phyloP scores from a whole-genome alignment of 1,140 invertebrate species.

The Orussus abietinus region DNA sequence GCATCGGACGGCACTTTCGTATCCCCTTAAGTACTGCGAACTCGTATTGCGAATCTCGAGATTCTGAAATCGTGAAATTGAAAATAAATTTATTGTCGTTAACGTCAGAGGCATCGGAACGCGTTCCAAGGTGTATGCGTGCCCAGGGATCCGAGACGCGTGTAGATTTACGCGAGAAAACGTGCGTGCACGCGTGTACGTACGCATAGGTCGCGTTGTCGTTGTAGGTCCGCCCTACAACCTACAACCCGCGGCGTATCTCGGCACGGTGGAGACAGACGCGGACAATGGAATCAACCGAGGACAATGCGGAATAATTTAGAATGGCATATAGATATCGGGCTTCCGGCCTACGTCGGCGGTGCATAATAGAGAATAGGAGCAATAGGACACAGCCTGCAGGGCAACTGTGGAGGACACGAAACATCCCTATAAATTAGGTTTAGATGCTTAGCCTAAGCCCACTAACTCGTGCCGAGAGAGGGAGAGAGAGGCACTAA shows the following conservation, averaged over 20 bases:
- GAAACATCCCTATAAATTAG: conserved; percentile 53
- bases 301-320: conserved; percentile 51
- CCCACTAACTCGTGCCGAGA: conserved; percentile 17
- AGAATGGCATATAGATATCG: conserved; percentile 51
- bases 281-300: conserved; percentile 48
- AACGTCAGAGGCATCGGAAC: too few relatives aligned
- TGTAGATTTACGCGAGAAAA: too few relatives aligned
- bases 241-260: conserved; percentile 42
- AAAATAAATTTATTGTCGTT: too few relatives aligned
- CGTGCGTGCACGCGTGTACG: conserved; percentile 19
- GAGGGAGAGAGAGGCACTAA: conserved; percentile 20
- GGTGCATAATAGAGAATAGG: conserved; percentile 49
- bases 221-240: conserved; percentile 44
- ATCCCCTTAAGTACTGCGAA: too few relatives aligned
- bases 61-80: too few relatives aligned
- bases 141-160: too few relatives aligned
- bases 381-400: conserved; percentile 50
- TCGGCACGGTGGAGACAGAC: conserved; percentile 49
- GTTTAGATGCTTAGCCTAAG: conserved; percentile 21
- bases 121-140: too few relatives aligned
- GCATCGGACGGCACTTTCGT: too few relatives aligned
- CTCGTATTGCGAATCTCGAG: too few relatives aligned
- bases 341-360: conserved; percentile 42
- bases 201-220: conserved; percentile 28
- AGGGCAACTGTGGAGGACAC: conserved; percentile 47